Evolutionary conservation across 2,113 vertebrate genomes (phyloP).

Genomic region (Serinus canaria): DNA sequence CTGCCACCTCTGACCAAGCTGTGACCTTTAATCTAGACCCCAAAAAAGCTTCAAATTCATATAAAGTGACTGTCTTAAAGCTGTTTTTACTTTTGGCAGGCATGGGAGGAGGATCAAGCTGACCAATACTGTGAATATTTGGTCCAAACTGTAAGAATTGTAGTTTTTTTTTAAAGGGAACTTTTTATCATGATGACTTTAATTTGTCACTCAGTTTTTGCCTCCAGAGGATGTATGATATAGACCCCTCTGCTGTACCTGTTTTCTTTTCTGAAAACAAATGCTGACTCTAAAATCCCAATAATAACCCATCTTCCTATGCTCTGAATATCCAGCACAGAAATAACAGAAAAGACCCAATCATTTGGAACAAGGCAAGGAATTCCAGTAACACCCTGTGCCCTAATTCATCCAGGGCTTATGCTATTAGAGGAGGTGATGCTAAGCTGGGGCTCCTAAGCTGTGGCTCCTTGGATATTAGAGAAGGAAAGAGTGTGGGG

Average conservation of each 20-base stretch:
- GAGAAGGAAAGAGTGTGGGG: background rate
- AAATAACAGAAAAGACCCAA: background rate
- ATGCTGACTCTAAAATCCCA: background rate
- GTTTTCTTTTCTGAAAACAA: background rate
- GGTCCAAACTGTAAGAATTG: background rate
- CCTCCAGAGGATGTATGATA: background rate
- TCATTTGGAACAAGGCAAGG: background rate
- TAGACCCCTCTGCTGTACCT: background rate
- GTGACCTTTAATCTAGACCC: background rate
- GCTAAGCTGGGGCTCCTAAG: constrained; percentile 8
- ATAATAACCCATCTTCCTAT: background rate
- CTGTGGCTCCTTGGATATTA: background rate
- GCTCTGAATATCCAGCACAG: background rate
- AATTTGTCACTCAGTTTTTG: background rate
- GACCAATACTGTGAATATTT: background rate
- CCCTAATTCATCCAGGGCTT: background rate
- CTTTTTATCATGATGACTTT: background rate
- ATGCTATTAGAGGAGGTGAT: background rate
- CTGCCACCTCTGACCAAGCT: background rate
- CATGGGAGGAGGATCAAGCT: background rate
- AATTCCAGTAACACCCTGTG: background rate
- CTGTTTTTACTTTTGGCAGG: background rate
- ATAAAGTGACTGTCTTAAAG: background rate
- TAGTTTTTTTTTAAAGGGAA: background rate
- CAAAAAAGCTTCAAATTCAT: background rate